A percentile compares a stretch with the other conserved stretches of the same genome.
phyloP scores from a whole-genome alignment of 2,113 vertebrate species.

The Oreamnos americanus region DNA sequence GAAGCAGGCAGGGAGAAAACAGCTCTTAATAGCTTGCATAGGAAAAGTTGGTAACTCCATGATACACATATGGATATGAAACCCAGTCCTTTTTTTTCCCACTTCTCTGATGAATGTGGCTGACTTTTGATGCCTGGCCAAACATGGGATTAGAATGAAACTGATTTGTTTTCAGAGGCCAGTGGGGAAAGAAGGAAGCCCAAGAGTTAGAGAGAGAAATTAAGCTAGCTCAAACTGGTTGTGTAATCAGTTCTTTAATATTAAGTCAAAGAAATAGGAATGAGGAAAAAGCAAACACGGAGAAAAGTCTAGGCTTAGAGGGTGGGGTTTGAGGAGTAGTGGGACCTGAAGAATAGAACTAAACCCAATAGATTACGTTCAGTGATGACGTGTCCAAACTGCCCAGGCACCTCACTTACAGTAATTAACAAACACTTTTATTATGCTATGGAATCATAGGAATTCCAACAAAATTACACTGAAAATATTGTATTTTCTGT shows the following conservation, averaged over 20 bases:
- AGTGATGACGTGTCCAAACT: background rate
- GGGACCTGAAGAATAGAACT: background rate
- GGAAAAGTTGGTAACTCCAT: background rate
- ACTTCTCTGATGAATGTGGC: background rate
- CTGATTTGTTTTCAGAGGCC: background rate
- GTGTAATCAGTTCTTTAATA: background rate
- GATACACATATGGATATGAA: background rate
- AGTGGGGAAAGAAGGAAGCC: background rate
- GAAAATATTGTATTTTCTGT: background rate
- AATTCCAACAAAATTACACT: background rate
- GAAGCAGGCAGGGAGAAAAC: background rate
- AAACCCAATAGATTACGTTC: fast-evolving
- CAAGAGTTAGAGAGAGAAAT: background rate
- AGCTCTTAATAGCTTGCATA: background rate
- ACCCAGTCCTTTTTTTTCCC: background rate
- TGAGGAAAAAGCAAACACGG: background rate
- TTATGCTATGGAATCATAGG: background rate
- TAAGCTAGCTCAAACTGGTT: background rate
- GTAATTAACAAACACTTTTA: background rate
- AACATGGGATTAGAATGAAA: background rate
- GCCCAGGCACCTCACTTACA: fast-evolving
- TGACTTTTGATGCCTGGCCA: background rate
- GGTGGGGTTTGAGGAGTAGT: fast-evolving
- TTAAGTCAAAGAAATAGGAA: background rate
- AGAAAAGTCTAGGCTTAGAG: background rate